Conservation (phyloP, 2,888 invertebrate species). For the Thymelicus sylvestris region DNA sequence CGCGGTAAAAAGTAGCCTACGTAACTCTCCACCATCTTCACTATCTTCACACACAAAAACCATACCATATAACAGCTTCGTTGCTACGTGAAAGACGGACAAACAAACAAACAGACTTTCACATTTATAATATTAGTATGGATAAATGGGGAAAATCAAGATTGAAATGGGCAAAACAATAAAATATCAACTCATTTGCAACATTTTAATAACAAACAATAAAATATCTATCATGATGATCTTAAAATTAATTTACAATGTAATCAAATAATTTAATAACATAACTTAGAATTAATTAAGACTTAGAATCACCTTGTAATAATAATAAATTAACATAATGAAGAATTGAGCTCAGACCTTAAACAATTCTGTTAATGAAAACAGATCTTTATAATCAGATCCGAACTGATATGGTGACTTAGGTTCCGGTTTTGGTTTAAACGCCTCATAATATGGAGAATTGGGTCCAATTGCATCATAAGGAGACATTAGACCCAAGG, state of each 20-base stretch:
- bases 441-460: constrained; percentile 11
- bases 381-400: constrained; percentile 50
- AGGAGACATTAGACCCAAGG: constrained; percentile 47
- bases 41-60: no score
- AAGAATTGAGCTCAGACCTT: constrained; percentile 30
- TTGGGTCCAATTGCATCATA: constrained; percentile 48
- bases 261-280: neutral
- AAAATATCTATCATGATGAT: no score
- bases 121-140: no score
- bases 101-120: no score
- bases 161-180: no score
- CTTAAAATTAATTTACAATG: no score
- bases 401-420: constrained; percentile 18
- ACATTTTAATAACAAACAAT: neutral
- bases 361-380: constrained; percentile 55
- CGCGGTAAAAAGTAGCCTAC: no score
- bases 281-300: neutral
- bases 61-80: no score
- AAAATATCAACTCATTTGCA: neutral
- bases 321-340: neutral
- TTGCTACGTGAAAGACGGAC: no score
- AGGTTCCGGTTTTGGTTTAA: constrained; percentile 5
- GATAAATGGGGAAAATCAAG: no score
- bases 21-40: no score
- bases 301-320: neutral